Conservation (phyloP, 1,140 invertebrate species). For the Babylonia areolata region DNA sequence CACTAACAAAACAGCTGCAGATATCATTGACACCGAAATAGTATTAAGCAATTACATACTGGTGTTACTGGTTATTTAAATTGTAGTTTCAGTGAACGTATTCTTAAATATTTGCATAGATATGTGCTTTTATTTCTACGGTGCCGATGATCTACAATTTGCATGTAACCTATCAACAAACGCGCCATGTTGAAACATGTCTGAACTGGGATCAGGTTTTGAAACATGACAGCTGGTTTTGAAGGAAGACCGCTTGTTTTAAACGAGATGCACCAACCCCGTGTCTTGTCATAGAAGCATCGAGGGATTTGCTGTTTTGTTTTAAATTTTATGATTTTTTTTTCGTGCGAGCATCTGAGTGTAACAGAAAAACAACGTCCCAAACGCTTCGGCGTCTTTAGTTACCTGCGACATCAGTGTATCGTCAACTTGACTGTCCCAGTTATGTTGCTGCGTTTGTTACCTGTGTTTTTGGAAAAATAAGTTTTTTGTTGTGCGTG, state of each 20-base stretch:
- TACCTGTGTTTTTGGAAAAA: neutral
- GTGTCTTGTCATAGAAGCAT: no score
- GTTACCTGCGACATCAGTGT: no score
- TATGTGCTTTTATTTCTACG: neutral
- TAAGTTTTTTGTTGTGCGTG: neutral
- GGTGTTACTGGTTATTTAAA: neutral
- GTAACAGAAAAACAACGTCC: no score
- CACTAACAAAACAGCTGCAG: neutral
- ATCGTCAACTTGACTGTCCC: neutral
- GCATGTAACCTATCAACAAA: slow-evolving; percentile 33
- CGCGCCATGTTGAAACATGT: slow-evolving; percentile 65
- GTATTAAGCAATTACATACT: neutral
- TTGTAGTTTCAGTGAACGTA: neutral
- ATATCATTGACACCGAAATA: neutral
- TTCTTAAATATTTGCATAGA: neutral
- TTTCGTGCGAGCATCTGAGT: no score
- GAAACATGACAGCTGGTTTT: no score
- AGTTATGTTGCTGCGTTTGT: neutral
- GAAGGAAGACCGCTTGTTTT: neutral
- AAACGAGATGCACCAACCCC: neutral
- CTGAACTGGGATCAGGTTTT: neutral
- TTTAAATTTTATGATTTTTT: no score
- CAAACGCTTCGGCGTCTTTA: neutral
- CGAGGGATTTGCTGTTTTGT: no score
- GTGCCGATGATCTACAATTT: slow-evolving; percentile 32